Evolutionary conservation across 2,888 invertebrate genomes (phyloP).

Genomic region (Monoplex corrugatus): DNA sequence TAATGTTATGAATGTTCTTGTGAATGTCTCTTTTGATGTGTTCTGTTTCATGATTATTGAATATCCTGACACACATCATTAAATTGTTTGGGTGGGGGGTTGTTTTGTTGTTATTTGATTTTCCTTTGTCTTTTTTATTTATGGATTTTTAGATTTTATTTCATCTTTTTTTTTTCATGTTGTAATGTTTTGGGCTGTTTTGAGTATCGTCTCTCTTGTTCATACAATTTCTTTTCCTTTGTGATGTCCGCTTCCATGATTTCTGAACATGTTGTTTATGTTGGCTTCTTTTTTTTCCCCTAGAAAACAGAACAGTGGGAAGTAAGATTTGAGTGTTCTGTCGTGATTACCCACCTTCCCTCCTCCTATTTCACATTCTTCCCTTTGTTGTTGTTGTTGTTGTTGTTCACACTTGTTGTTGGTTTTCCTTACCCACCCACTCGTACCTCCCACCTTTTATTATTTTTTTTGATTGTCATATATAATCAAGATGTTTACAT

Average conservation of each 20-base stretch:
- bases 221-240: not conserved
- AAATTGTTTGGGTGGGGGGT: no score
- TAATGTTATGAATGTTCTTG: not conserved
- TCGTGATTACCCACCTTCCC: not conserved
- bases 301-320: constrained; percentile 23
- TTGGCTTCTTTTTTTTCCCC: not conserved
- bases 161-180: not conserved
- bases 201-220: no score
- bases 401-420: no score
- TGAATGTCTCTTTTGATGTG: not conserved
- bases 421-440: no score
- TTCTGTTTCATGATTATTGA: not conserved
- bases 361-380: no score
- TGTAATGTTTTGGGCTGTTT: not conserved
- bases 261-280: no score
- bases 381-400: no score
- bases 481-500: no score
- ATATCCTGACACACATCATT: no score
- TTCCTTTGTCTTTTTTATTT: not conserved
- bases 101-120: not conserved
- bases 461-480: no score
- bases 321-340: constrained; percentile 24
- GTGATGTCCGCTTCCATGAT: not conserved
- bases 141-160: not conserved
- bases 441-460: no score